Base-by-base conservation (phyloP, 2,888 invertebrate genomes). In the Pherbina coryleti region DNA sequence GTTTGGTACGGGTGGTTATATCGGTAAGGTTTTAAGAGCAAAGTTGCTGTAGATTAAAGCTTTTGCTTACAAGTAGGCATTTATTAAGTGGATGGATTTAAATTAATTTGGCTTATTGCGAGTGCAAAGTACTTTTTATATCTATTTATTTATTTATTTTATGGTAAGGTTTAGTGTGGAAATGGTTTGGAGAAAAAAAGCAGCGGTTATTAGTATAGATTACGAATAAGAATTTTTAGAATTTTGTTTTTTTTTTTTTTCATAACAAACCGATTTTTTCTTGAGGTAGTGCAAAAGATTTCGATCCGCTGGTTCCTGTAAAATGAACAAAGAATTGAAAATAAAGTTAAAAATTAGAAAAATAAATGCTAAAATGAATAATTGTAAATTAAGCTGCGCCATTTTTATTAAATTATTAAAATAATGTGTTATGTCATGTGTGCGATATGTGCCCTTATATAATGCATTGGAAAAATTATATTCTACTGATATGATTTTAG, bases 201-300 rank as follows among this genome's bases (percentile, higher is more conserved):
- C 57, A 14, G 57, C 5, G 19, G 22, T 11, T 31, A 2, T 69
- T 19, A 22, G 51, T 69, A 22, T 53, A 17, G 19, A 51, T 14
- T n/a, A 25, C 51, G 7, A 28, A 2, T 28, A 44, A 25, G 28
- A 71, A 28, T 37, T 37, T 37, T 37, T n/a, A n/a, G n/a, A n/a
- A n/a, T 11, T 34, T 28, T 49, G 25, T 19, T 5, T 31, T 17
- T 25, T 17, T 11, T 34, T 28, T 62, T 60, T 31, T 14, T 0
- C 11, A 11, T 19, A 51, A 83, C 83, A 75, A 83, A 84, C 87
- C 87, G 86, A 83, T 86, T 87, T 87, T 82, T 86, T 83, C 84
- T 87, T 87, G 82, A 87, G 84, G 81, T 87, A 87, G 83, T 87
- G 85, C 85, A 87, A 82, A 75, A 87, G 84, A 82, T 87, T 87